phyloP scores from a whole-genome alignment of 1,140 invertebrate species.

The Zaprionus nigranus region DNA sequence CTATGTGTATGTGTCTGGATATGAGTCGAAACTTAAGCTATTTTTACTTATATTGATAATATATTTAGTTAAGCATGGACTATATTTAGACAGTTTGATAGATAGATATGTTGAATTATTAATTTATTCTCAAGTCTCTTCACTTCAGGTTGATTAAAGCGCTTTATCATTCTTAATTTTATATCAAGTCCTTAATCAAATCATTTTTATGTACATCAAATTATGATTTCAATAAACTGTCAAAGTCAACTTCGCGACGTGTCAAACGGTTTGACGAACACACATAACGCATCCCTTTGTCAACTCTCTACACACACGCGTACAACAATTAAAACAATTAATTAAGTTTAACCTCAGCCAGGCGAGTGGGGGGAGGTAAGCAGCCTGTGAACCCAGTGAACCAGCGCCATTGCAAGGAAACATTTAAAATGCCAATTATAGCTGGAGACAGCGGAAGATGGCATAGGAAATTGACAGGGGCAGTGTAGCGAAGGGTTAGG shows the following conservation, averaged over 20 bases:
- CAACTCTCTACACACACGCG: not conserved
- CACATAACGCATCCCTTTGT: not conserved
- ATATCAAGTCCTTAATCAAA: not conserved
- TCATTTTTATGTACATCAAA: slow-evolving; percentile 4
- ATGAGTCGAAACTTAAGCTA: not conserved
- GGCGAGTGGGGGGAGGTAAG: slow-evolving; percentile 8
- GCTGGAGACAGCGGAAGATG: slow-evolving; percentile 34
- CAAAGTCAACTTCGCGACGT: slow-evolving; percentile 34
- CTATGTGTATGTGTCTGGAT: too few species aligned
- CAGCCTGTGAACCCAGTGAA: slow-evolving; percentile 15
- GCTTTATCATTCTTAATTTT: not conserved
- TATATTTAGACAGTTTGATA: not conserved
- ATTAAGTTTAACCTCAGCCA: slow-evolving; percentile 51
- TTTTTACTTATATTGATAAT: not conserved
- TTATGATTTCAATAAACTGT: slow-evolving; percentile 31
- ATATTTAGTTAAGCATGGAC: not conserved
- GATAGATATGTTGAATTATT: not conserved
- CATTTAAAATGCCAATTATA: slow-evolving; percentile 75
- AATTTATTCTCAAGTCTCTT: too few species aligned
- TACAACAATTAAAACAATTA: slow-evolving; percentile 70
- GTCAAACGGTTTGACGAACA: slow-evolving; percentile 51
- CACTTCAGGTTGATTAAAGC: too few species aligned
- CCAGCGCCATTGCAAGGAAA: slow-evolving; percentile 17
- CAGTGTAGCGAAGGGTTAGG: not conserved
- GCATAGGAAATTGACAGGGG: slow-evolving; percentile 23